Evolutionary conservation across 2,888 invertebrate species (phyloP).

Genomic region (Calameuta idolon): DNA sequence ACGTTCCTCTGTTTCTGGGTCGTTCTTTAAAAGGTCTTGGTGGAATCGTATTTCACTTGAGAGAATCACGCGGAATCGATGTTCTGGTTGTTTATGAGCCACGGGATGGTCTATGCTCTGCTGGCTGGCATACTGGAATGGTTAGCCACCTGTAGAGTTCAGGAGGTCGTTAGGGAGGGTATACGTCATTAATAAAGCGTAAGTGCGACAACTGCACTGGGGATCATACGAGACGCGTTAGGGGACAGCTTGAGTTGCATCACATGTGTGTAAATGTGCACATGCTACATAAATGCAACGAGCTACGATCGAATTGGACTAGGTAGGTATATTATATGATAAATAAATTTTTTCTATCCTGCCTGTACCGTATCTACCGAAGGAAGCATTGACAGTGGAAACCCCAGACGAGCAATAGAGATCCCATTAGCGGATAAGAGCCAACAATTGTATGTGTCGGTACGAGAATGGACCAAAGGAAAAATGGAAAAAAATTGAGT

Average conservation of each 20-base stretch:
- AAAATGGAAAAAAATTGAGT: neutral
- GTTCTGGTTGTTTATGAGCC: neutral
- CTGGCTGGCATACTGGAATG: neutral
- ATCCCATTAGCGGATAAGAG: neutral
- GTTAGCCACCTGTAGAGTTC: neutral
- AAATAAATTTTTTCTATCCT: neutral
- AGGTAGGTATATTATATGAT: neutral
- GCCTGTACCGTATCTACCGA: neutral
- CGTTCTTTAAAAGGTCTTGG: neutral
- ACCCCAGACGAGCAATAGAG: neutral
- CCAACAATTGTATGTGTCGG: neutral
- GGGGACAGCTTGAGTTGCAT: neutral
- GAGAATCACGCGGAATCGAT: neutral
- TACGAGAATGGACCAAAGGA: neutral
- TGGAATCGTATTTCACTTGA: neutral
- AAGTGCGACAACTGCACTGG: neutral
- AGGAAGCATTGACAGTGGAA: neutral
- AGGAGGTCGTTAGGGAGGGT: neutral
- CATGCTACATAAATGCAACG: neutral
- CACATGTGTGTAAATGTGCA: neutral
- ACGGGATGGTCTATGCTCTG: neutral
- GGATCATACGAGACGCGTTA: neutral
- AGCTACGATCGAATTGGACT: neutral
- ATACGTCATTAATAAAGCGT: neutral
- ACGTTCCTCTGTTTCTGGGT: neutral